Evolutionary conservation across 2,888 invertebrate species (phyloP), one percentile per base, ranked within the genome.

Genomic region (Morpho helenor): DNA sequence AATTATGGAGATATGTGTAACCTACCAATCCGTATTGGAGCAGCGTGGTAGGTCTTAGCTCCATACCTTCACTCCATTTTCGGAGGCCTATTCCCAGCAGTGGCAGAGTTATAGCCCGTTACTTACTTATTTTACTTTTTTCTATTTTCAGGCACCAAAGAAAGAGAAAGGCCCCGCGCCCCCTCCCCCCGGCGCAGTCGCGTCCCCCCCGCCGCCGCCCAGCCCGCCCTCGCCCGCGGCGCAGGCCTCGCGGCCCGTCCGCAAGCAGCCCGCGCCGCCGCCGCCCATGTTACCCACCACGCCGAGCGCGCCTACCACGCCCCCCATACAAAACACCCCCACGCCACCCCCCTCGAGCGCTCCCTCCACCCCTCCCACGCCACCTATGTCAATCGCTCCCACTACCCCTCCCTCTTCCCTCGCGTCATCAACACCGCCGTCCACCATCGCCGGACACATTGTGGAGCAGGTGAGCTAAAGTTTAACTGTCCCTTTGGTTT

Each of bases 141-240:
- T 10, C 22, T 1, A 16, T 16, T 42, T 42, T 31, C 74, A 94
- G 94, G 92, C 93, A 74, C 93, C 94, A 63, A 96, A 95, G 83
- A 95, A 95, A 78, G 96, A 96, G 74, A 96, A 96, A 80, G 96
- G 96, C 61, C 96, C 95, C 60, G 96, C 95, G 49, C 96, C 95
- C 8, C 93, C 93, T 58, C 96, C 96, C 39, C 93, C 93, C 39
- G 73, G 57, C 66, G 66, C 67, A 61, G 69, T 48, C 68, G 73
- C 61, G 49, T 65, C 61, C 63, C 68, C 55, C 65, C 72, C 51
- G 61, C 61, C 66, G 65, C 66, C 63, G 65, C 62, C 72, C 79
- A 16, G 66, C 73, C 60, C 68, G 66, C 60, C 65, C 72, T 52
- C 68, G 62, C 52, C 68, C 68, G 47, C 63, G 59, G 51, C 66